Conservation (phyloP, 2,888 invertebrate genomes). For the Torymus tubicola region DNA sequence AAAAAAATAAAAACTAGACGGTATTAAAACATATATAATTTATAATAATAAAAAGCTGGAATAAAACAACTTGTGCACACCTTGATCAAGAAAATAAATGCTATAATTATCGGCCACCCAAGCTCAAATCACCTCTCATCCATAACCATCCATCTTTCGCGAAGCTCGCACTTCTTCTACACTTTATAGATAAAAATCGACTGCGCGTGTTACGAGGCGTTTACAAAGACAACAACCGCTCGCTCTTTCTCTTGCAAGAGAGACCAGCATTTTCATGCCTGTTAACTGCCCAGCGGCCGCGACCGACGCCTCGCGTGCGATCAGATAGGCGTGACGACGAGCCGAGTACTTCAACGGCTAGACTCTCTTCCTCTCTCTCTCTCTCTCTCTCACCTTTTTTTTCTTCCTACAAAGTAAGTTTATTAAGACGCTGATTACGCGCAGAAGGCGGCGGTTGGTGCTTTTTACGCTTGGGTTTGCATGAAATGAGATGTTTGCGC, state of each 20-base stretch:
- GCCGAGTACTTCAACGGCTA: not conserved
- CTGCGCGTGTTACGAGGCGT: not conserved
- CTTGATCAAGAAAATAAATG: no score
- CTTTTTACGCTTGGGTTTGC: no score
- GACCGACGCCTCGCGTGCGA: conserved; percentile 57
- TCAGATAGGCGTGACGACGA: conserved; percentile 51
- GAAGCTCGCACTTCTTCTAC: no score
- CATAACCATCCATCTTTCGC: no score
- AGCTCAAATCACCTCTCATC: not conserved
- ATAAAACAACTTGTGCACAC: no score
- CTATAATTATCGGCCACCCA: no score
- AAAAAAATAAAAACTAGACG: no score
- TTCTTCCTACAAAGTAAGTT: not conserved
- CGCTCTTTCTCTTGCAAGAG: no score
- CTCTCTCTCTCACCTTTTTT: not conserved
- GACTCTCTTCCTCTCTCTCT: not conserved
- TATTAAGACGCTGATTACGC: not conserved
- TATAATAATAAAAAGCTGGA: no score
- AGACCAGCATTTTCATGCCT: conserved; percentile 51
- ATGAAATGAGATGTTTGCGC: no score
- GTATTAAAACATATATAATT: no score
- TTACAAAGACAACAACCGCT: conserved; percentile 40
- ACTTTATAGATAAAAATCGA: conserved; percentile 38
- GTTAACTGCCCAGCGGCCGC: conserved; percentile 55
- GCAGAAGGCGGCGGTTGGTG: no score